Conservation (phyloP, 2,888 invertebrate species). For the Octodonta nipae region DNA sequence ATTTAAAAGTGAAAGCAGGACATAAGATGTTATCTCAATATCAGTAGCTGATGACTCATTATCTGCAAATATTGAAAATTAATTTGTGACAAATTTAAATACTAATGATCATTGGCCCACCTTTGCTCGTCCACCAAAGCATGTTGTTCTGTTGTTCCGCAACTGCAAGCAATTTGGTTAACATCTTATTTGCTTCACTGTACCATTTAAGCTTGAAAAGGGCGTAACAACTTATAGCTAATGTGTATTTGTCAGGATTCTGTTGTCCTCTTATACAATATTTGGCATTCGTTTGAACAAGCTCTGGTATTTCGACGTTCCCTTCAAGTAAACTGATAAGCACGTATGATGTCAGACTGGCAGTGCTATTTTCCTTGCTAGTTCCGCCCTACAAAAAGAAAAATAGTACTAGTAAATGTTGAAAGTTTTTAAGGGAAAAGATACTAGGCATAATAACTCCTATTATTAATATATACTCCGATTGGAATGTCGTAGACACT, state of each 20-base stretch:
- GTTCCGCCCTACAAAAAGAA: conserved; percentile 41
- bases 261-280: conserved; percentile 40
- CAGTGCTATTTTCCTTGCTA: conserved; percentile 40
- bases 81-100: not conserved
- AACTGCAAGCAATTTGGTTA: conserved; percentile 33
- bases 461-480: not conserved
- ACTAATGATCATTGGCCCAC: conserved; percentile 16
- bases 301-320: conserved; percentile 37
- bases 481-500: no score
- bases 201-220: conserved; percentile 37
- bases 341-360: conserved; percentile 56
- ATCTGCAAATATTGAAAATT: conserved; percentile 9
- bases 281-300: conserved; percentile 43
- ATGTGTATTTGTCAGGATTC: conserved; percentile 38
- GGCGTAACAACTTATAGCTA: conserved; percentile 42
- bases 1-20: conserved; percentile 43
- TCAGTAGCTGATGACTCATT: conserved; percentile 38
- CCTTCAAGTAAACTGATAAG: conserved; percentile 52
- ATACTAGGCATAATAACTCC: not conserved
- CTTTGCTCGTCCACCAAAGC: conserved; percentile 41
- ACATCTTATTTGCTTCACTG: conserved; percentile 32
- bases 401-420: no score
- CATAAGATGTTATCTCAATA: conserved; percentile 57
- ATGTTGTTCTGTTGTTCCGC: conserved; percentile 36
- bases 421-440: no score